Conservation (phyloP, 2,113 vertebrate species). For the Pygoscelis adeliae region DNA sequence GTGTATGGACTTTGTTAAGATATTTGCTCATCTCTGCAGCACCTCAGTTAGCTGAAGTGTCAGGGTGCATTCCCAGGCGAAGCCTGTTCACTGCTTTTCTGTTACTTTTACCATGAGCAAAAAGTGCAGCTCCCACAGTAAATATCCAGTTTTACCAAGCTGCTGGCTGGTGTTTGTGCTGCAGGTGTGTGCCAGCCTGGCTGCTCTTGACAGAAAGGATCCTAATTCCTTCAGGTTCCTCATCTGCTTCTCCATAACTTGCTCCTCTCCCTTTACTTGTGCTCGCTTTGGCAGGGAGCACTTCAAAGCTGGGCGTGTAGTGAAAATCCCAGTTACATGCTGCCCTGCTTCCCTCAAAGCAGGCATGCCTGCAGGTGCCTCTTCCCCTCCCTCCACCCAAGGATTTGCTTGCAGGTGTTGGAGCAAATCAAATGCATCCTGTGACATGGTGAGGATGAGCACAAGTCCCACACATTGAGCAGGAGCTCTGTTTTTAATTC, state of each 20-base stretch:
- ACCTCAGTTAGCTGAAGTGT: not conserved
- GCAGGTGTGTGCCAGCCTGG: not conserved
- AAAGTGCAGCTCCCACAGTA: not conserved
- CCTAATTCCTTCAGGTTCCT: not conserved
- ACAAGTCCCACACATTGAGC: fast-evolving
- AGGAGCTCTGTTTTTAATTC: not conserved
- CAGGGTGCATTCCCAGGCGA: not conserved
- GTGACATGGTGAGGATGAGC: not conserved
- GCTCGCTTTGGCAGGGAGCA: not conserved
- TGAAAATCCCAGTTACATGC: fast-evolving
- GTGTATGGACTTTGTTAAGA: fast-evolving
- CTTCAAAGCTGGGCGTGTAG: not conserved
- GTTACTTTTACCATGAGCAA: not conserved
- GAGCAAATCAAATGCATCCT: not conserved
- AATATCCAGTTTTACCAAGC: fast-evolving
- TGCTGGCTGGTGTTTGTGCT: not conserved
- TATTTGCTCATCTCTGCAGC: not conserved
- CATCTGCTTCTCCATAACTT: not conserved
- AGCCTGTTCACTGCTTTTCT: not conserved
- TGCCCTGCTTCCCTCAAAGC: not conserved
- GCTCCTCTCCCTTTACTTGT: not conserved
- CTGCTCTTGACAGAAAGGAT: not conserved
- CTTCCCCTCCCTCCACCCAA: not conserved
- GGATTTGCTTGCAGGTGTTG: not conserved
- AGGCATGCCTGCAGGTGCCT: not conserved